These are phyloP conservation scores for Oconnorella tubifera DNA, from an alignment of 2,888 invertebrate species.

Conservation along the genomic window DNA sequence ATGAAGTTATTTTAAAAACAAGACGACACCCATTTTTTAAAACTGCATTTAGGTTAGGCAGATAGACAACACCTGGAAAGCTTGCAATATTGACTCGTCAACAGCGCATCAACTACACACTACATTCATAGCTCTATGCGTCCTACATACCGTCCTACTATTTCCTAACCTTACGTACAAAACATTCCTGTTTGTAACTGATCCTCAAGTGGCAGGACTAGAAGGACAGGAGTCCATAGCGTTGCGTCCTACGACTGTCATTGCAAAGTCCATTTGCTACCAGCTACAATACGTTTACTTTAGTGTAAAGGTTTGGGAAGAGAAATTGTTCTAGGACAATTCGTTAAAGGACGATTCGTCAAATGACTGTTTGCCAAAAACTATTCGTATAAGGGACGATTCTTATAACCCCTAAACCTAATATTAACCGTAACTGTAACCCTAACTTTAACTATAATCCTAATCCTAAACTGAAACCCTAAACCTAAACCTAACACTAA, in stretches of 20 bases:
- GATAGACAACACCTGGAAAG: conserved; percentile 35
- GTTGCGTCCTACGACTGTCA: conserved; percentile 7
- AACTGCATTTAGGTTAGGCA: conserved; percentile 25
- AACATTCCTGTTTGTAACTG: conserved; percentile 27
- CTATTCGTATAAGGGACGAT: too few relatives aligned
- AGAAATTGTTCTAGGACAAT: too few relatives aligned
- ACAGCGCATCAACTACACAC: conserved; percentile 34
- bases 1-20: too few relatives aligned
- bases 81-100: conserved; percentile 33
- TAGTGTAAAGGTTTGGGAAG: conserved; percentile 18
- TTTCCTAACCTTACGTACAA: conserved; percentile 35
- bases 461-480: too few relatives aligned
- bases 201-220: conserved; percentile 20
- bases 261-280: conserved; percentile 23
- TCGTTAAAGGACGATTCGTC: too few relatives aligned
- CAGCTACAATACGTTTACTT: conserved; percentile 23
- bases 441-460: too few relatives aligned
- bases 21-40: too few relatives aligned
- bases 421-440: too few relatives aligned
- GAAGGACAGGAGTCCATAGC: background rate
- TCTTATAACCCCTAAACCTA: too few relatives aligned
- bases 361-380: too few relatives aligned
- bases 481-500: too few relatives aligned
- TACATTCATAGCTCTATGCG: conserved; percentile 31
- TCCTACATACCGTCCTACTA: conserved; percentile 35